Evolutionary conservation across 2,797 vertebrate species (phyloP).

Genomic region (Uromys caudimaculatus): DNA sequence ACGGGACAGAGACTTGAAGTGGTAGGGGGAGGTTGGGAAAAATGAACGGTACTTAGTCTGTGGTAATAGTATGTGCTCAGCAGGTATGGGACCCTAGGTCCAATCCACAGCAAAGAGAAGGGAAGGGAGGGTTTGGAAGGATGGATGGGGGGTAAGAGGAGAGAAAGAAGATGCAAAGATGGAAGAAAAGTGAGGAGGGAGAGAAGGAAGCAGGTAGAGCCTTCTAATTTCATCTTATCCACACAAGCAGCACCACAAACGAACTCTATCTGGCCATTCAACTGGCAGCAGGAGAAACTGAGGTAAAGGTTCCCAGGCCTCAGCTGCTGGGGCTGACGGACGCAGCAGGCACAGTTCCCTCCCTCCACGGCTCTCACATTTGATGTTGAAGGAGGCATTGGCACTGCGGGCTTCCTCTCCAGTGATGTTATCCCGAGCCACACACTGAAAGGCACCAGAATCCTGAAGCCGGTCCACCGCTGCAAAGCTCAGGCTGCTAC

Average conservation of each 20-base stretch:
- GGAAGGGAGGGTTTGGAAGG: too few species aligned
- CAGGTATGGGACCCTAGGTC: not conserved
- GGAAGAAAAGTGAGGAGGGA: not conserved
- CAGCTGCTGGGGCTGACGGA: not conserved
- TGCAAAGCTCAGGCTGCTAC: constrained; percentile 94
- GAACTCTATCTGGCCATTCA: not conserved
- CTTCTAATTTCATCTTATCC: not conserved
- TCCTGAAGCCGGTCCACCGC: constrained; percentile 93
- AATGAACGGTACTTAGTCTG: not conserved
- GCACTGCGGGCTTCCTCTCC: constrained; percentile 90
- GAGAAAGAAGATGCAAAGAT: too few species aligned
- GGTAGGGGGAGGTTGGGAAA: not conserved
- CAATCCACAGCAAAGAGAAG: not conserved
- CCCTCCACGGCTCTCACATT: constrained; percentile 91
- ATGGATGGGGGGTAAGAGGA: not conserved
- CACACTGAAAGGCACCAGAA: constrained; percentile 93
- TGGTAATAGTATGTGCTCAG: not conserved
- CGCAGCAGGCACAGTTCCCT: too few species aligned
- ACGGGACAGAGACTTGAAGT: not conserved
- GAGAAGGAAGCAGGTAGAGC: not conserved
- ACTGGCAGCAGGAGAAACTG: not conserved
- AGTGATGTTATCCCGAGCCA: constrained; percentile 85
- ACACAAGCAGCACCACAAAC: not conserved
- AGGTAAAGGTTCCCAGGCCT: not conserved
- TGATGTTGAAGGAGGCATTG: constrained; percentile 97